phyloP scores from a whole-genome alignment of 2,888 invertebrate species.

The Spialia ferax region DNA sequence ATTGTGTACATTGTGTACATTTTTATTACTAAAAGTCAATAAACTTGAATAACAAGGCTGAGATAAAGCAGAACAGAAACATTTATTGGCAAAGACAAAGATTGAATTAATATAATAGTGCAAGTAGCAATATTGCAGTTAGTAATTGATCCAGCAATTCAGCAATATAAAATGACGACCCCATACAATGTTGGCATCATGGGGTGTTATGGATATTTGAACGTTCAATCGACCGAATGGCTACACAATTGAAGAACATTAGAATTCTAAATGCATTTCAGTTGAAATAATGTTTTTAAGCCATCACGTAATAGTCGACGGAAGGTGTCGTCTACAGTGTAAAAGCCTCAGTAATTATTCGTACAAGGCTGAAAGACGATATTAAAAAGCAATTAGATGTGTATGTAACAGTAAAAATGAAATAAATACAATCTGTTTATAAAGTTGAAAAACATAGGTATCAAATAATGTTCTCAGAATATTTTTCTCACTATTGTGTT shows the following conservation, averaged over 20 bases:
- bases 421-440: no score
- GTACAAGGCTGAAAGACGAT: neutral
- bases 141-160: neutral
- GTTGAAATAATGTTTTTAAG: neutral
- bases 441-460: no score
- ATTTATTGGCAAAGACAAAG: no score
- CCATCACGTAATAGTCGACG: neutral
- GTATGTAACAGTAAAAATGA: neutral
- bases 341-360: neutral
- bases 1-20: no score
- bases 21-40: no score
- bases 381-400: no score
- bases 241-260: constrained; percentile 2
- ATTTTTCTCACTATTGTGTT: no score
- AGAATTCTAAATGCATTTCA: constrained; percentile 8
- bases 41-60: no score
- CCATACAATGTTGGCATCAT: neutral
- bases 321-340: neutral
- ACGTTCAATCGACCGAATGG: constrained; percentile 9
- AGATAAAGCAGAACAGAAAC: no score
- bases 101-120: no score
- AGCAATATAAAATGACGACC: neutral
- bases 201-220: constrained; percentile 23
- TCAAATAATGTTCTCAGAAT: no score
- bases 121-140: neutral